These are phyloP conservation scores for Drosophila dives DNA, from an alignment of 2,888 invertebrate species.

Conservation along the genomic window DNA sequence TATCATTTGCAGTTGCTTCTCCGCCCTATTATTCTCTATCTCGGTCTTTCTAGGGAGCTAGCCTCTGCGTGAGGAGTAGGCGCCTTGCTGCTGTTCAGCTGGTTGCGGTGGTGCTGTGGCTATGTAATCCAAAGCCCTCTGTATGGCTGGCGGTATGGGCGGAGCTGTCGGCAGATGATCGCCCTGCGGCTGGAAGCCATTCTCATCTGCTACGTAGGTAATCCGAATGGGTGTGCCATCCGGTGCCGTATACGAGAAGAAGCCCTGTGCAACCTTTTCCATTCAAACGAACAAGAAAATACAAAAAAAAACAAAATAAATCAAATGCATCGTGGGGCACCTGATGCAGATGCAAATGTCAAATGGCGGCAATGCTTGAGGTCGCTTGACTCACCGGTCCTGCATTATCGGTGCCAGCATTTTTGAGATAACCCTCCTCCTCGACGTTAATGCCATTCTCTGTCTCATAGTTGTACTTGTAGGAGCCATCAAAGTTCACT, in stretches of 20 bases:
- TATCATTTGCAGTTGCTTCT: conserved; percentile 9
- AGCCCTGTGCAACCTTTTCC: conserved; percentile 87
- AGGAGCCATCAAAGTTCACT: conserved; percentile 89
- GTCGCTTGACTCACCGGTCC: conserved; percentile 84
- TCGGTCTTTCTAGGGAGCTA: conserved; percentile 35
- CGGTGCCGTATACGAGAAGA: conserved; percentile 88
- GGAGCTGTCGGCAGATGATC: conserved; percentile 86
- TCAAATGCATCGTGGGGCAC: conserved; percentile 24
- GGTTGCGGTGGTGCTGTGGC: conserved; percentile 87
- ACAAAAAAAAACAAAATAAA: not conserved
- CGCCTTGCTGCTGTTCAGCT: conserved; percentile 65
- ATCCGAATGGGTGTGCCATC: conserved; percentile 87
- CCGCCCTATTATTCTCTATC: not conserved
- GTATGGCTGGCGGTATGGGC: conserved; percentile 89
- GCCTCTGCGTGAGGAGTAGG: conserved; percentile 71
- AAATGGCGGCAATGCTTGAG: conserved; percentile 33
- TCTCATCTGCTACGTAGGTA: conserved; percentile 89
- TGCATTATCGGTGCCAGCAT: conserved; percentile 86
- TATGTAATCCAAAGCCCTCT: conserved; percentile 88
- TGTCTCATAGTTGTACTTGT: conserved; percentile 86
- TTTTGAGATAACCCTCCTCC: conserved; percentile 87
- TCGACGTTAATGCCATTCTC: conserved; percentile 87
- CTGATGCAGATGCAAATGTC: conserved; percentile 56
- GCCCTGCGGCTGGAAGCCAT: conserved; percentile 88
- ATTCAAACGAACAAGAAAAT: not conserved